Base-by-base conservation (phyloP, 2,113 vertebrate species). In the Pterocles gutturalis region DNA sequence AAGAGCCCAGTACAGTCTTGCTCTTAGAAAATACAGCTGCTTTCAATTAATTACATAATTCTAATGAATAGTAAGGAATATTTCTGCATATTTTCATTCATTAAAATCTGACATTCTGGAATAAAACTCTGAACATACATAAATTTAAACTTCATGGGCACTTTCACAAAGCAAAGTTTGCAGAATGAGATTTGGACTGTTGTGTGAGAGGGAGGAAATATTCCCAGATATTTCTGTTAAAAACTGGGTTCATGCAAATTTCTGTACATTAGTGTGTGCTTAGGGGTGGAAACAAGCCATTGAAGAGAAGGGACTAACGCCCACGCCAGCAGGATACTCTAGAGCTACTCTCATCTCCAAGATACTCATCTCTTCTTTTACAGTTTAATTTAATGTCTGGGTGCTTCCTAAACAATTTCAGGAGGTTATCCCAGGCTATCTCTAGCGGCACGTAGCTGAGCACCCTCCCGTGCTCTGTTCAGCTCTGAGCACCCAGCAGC, bases 381-480 rank as follows among this genome's bases (percentile, higher is more conserved):
- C 53, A 53, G 17, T 51, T 28, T 51, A 48, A 54, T 54, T 46
- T 34, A 41, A 24, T 17, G 25, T 18, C 72, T 48, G 10, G 24
- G 25, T 60, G 25, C 29, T 66, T 60, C 72, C 65, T 28, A 17
- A 60, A 22, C 34, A 9, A 22, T 33, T 48, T 48, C 38, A 61
- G 48, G 31, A 24, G 10, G 34, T 28, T 57, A 33, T 24, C 26
- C 31, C 34, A 24, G 10, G 34, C 24, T 57, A 33, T 24, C 26
- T 26, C 34, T 41, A 8, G 17, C 33, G 46, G 26, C 31, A 22
- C 11, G 24, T 11, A 7, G 49, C 49, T 20, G 73, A n/a, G 46
- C 53, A 2, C 19, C 8, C 51, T 5, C 9, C 2, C 1, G 26
- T 11, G 19, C 5, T 55, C n/a, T 4, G 57, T 26, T 15, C 31